Evolutionary conservation across 1,140 invertebrate species (phyloP), one percentile per base, ranked within the genome.

Genomic region (Frieseomelitta varia): DNA sequence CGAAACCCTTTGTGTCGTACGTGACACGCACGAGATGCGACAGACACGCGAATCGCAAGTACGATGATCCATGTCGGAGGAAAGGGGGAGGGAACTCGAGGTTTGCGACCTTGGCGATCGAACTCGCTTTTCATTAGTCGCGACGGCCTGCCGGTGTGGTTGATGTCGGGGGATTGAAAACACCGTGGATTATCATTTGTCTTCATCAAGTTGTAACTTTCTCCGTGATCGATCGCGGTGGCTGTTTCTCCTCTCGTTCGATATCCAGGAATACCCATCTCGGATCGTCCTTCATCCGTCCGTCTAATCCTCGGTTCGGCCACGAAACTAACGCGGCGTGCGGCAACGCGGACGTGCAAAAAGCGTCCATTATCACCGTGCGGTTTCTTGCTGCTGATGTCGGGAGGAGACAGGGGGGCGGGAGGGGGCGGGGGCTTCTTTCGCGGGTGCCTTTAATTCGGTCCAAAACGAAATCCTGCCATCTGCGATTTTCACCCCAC

Each of bases 181-280:
- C 86, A 89, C 81, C 69, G 65, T 8, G 82, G 74, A 81, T 89
- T 84, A 89, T 63, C 87, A 84, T 89, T 89, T 81, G 81, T 89
- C 88, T 89, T 88, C 87, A 81, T 89, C 87, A 81, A 74, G 61
- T 89, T 87, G 84, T 74, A 79, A 76, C 78, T 74, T 79, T 79
- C 71, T 86, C 68, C 69, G 75, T 67, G 85, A 78, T 77, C 77
- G 58, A 81, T 47, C 78, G 75, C 81, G 30, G 14, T 10, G 58
- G 19, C 39, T 72, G 58, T 69, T 81, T 69, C 85, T 4, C 69
- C 47, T 56, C 79, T 82, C 89, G 84, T 87, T 89, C 88, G 85
- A 89, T 89, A 81, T 74, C 78, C 55, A 68, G 69, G 85, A n/a
- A 30, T 30, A 89, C 85, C 81, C 39, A 6, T 47, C 0, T 89